phyloP scores from a whole-genome alignment of 2,888 invertebrate genomes.

The Andrena chrysosceles region DNA sequence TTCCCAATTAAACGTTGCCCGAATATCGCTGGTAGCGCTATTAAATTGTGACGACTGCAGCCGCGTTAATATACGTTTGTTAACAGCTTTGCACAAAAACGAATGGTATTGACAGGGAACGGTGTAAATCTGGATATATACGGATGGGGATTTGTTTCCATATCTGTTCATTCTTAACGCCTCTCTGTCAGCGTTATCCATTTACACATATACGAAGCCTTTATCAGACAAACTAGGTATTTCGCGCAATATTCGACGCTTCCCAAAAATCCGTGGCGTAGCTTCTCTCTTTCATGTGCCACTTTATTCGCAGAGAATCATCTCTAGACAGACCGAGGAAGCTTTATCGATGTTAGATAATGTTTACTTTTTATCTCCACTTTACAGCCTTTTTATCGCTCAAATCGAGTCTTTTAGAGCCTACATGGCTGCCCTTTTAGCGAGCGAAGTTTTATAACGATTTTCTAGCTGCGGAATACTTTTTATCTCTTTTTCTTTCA shows the following conservation, averaged over 20 bases:
- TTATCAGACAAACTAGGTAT: not conserved
- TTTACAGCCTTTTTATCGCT: slow-evolving; percentile 38
- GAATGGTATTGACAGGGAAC: slow-evolving; percentile 21
- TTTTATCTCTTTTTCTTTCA: not conserved
- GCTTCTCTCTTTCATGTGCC: not conserved
- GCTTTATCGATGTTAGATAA: slow-evolving; percentile 30
- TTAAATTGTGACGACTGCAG: slow-evolving; percentile 25
- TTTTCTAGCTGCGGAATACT: slow-evolving; percentile 21
- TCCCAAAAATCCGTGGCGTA: not conserved
- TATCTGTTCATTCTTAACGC: slow-evolving; percentile 43
- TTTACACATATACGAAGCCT: not conserved
- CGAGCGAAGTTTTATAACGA: slow-evolving; percentile 34
- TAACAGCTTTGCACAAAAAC: slow-evolving; percentile 41
- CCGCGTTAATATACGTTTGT: slow-evolving; percentile 26
- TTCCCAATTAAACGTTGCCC: slow-evolving; percentile 8
- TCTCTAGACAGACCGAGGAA: not conserved
- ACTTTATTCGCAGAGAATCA: not conserved
- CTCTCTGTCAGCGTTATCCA: slow-evolving; percentile 6
- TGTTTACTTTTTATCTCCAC: slow-evolving; percentile 39
- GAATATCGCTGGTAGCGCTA: not conserved
- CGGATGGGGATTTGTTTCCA: slow-evolving; percentile 34
- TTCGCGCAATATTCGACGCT: not conserved
- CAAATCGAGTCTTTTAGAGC: slow-evolving; percentile 19
- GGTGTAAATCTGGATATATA: slow-evolving; percentile 36
- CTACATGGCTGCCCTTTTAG: slow-evolving; percentile 2